phyloP scores from a whole-genome alignment of 1,140 invertebrate genomes.

The Drosophila quadrilineata region DNA sequence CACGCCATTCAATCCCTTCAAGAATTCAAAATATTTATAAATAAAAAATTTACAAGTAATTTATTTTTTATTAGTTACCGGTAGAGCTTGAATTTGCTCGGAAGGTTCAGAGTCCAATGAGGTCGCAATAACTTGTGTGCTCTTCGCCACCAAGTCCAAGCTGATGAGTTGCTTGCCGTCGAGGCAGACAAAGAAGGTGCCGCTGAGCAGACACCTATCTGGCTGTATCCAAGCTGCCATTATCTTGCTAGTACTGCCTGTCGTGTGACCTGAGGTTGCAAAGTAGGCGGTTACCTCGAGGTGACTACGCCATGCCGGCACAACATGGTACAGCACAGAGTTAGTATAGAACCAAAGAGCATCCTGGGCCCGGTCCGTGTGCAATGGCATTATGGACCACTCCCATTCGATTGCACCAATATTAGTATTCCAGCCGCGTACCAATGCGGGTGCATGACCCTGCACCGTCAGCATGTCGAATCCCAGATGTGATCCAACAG shows the following conservation, averaged over 20 bases:
- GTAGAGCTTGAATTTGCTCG: constrained; percentile 30
- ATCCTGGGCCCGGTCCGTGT: constrained; percentile 81
- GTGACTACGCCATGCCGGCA: constrained; percentile 85
- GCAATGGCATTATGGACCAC: constrained; percentile 83
- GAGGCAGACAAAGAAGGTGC: constrained; percentile 85
- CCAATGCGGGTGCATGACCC: constrained; percentile 86
- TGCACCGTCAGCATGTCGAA: constrained; percentile 88
- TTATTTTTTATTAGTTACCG: constrained; percentile 24
- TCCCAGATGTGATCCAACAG: constrained; percentile 54
- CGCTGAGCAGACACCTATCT: constrained; percentile 85
- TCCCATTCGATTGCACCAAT: constrained; percentile 85
- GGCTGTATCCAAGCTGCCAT: constrained; percentile 85
- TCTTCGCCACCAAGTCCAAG: constrained; percentile 81
- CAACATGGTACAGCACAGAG: constrained; percentile 85
- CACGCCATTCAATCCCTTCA: constrained; percentile 72
- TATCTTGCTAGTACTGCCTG: constrained; percentile 83
- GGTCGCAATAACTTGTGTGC: constrained; percentile 59
- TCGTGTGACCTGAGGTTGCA: constrained; percentile 85
- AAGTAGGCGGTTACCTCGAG: constrained; percentile 88
- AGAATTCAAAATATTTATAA: too few species aligned
- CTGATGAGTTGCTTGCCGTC: constrained; percentile 82
- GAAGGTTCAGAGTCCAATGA: constrained; percentile 25
- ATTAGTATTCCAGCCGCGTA: constrained; percentile 89
- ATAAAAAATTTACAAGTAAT: neutral
- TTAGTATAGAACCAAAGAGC: constrained; percentile 85